These are phyloP conservation scores for Scaptomyza tumidula DNA, from an alignment of 2,888 invertebrate genomes.

Conservation along the genomic window DNA sequence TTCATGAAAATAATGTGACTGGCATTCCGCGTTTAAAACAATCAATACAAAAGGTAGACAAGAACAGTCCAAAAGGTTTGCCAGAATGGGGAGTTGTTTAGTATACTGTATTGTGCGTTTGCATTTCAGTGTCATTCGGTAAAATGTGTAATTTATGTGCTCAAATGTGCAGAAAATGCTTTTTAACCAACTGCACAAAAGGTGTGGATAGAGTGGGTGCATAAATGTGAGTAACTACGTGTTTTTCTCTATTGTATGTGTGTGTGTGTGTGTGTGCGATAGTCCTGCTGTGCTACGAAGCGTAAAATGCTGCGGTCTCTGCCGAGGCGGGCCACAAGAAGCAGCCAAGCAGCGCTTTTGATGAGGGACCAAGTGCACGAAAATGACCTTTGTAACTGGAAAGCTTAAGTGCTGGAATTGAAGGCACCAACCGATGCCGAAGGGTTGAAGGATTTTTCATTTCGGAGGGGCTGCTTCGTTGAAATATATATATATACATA, in stretches of 20 bases:
- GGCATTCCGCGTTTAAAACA: slow-evolving; percentile 46
- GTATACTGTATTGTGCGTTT: slow-evolving; percentile 53
- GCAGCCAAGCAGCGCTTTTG: slow-evolving; percentile 49
- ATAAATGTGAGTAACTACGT: background rate
- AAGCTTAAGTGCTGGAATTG: slow-evolving; percentile 50
- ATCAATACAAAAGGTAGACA: slow-evolving; percentile 37
- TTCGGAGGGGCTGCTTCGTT: slow-evolving; percentile 3
- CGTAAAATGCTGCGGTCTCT: slow-evolving; percentile 70
- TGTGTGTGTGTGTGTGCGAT: slow-evolving; percentile 11
- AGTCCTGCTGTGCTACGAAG: slow-evolving; percentile 39
- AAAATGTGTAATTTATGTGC: slow-evolving; percentile 70
- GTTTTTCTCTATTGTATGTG: background rate
- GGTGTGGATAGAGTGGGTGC: slow-evolving; percentile 17
- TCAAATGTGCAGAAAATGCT: slow-evolving; percentile 70
- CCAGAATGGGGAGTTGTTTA: background rate
- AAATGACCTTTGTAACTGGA: slow-evolving; percentile 46
- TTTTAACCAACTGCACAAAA: slow-evolving; percentile 68
- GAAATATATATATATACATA: background rate
- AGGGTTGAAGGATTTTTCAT: slow-evolving; percentile 7
- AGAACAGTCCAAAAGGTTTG: background rate
- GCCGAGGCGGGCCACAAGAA: slow-evolving; percentile 33
- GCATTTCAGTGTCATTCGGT: slow-evolving; percentile 42
- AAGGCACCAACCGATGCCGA: slow-evolving; percentile 17
- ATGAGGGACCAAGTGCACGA: slow-evolving; percentile 63
- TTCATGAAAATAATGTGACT: slow-evolving; percentile 76